A percentile compares a stretch with the other conserved stretches of the same genome.
Conservation (phyloP, 2,888 invertebrate genomes). For the Anagyrus pseudococci region DNA sequence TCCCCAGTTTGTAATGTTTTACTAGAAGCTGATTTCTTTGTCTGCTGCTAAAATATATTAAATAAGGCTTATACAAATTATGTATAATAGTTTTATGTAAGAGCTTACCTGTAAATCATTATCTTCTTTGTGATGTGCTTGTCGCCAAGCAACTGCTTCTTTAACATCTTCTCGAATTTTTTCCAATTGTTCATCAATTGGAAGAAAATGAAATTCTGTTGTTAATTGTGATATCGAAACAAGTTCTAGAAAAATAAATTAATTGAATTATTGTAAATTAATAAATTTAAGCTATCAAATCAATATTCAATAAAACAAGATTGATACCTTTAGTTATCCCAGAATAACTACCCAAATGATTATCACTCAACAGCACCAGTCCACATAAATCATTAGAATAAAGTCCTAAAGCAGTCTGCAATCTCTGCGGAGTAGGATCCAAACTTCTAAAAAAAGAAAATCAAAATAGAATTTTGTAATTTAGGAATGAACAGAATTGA, state of each 20-base stretch:
- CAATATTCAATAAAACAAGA: no score
- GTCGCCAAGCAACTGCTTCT: conserved; percentile 65
- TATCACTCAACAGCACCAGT: conserved; percentile 82
- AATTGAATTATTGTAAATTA: conserved; percentile 4
- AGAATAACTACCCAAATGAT: conserved; percentile 68
- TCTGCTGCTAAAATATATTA: conserved; percentile 44
- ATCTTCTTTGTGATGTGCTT: conserved; percentile 56
- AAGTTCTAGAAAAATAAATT: conserved; percentile 66
- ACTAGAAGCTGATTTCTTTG: conserved; percentile 62
- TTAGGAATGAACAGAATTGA: no score
- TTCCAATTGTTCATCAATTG: conserved; percentile 85
- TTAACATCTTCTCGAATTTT: conserved; percentile 69
- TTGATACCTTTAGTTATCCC: conserved; percentile 72
- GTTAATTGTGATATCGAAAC: conserved; percentile 76
- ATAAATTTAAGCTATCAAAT: conserved; percentile 8
- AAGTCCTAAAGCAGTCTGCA: conserved; percentile 92
- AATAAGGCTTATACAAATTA: background rate
- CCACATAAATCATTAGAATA: conserved; percentile 92
- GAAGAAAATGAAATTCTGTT: conserved; percentile 94
- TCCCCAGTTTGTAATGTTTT: conserved; percentile 81
- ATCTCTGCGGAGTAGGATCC: conserved; percentile 76
- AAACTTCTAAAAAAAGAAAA: conserved; percentile 54
- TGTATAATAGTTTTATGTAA: no score
- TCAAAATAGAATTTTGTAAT: conserved; percentile 13
- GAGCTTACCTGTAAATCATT: conserved; percentile 52